Base-by-base conservation (phyloP, 2,888 invertebrate species). In the Platycheirus albimanus region DNA sequence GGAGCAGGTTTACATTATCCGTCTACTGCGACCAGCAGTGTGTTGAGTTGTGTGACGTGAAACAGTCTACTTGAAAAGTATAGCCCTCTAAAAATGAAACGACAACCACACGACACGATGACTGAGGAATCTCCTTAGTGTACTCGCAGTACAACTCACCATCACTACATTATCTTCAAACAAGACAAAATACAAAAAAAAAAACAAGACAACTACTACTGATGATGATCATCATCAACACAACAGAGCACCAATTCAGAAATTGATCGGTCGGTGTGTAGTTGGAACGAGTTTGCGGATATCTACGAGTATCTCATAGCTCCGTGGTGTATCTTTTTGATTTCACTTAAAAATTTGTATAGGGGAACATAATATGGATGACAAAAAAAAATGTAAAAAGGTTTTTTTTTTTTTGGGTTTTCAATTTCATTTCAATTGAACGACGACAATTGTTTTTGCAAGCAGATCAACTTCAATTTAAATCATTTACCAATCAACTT, bases 11-110 rank as follows among this genome's bases (percentile, higher is more conserved):
- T 72, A 33, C 71, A 63, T 54, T 51, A 67, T 63, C 63, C 77
- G 78, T 78, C 72, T 70, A 64, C 69, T 56, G 41, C 52, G 56
- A 36, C 6, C 77, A 71, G 72, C 83, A 72, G 83, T 74, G 51
- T 69, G 47, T 64, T 78, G 30, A 24, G 69, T 83, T 83, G 78
- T 77, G 81, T 78, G 83, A 78, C 83, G 77, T 64, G 30, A 36
- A 41, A 45, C 45, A 58, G 69, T 69, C 64, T 67, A 56, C 69
- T 78, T 74, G 64, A 69, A 52, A 56, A 38, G 69, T 74, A 52
- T 51, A 74, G 51, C 67, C 71, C 77, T 70, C 67, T 36, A 33
- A 49, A 41, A 30, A 45, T 43, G 5, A 15, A 41, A 71, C 30
- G 45, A 64, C 56, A 47, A 66, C 67, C 43, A 56, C n/a, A n/a